These are phyloP conservation scores for Drosophila atripex DNA, from an alignment of 2,888 invertebrate species.

Conservation along the genomic window DNA sequence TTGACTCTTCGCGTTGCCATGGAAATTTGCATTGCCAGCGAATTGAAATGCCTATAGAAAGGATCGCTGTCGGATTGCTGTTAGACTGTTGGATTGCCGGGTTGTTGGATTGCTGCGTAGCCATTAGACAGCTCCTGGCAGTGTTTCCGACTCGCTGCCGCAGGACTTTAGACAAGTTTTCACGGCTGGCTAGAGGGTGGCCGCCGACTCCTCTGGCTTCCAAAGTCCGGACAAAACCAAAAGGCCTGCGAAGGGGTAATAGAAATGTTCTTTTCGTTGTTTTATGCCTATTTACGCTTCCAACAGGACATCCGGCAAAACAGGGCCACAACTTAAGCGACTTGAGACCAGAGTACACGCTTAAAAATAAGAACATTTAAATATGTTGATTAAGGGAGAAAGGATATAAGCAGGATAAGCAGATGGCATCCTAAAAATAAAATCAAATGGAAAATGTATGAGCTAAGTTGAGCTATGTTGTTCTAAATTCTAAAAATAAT, in stretches of 20 bases:
- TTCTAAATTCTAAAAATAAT: too few species aligned
- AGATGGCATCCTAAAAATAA: not conserved
- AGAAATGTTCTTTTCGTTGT: conserved; percentile 79
- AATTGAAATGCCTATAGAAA: conserved; percentile 43
- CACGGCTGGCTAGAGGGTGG: conserved; percentile 61
- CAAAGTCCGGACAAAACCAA: conserved; percentile 32
- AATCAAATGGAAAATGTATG: not conserved
- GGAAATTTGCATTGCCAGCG: conserved; percentile 66
- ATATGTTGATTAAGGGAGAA: not conserved
- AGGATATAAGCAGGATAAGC: not conserved
- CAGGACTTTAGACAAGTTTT: conserved; percentile 74
- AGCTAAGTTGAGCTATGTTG: too few species aligned
- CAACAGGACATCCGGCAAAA: conserved; percentile 76
- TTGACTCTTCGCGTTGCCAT: conserved; percentile 63
- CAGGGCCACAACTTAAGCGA: conserved; percentile 69
- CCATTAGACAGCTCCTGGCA: conserved; percentile 76
- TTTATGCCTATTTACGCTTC: conserved; percentile 80
- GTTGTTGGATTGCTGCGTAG: conserved; percentile 55
- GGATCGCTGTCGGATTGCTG: conserved; percentile 52
- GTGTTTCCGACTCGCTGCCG: conserved; percentile 63
- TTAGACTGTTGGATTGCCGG: conserved; percentile 15
- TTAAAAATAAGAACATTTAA: not conserved
- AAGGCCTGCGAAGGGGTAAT: conserved; percentile 52
- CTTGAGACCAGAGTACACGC: conserved; percentile 24
- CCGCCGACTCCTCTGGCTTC: conserved; percentile 6